Evolutionary conservation across 2,797 vertebrate species (phyloP).

Genomic region (Enteromius paludinosus): DNA sequence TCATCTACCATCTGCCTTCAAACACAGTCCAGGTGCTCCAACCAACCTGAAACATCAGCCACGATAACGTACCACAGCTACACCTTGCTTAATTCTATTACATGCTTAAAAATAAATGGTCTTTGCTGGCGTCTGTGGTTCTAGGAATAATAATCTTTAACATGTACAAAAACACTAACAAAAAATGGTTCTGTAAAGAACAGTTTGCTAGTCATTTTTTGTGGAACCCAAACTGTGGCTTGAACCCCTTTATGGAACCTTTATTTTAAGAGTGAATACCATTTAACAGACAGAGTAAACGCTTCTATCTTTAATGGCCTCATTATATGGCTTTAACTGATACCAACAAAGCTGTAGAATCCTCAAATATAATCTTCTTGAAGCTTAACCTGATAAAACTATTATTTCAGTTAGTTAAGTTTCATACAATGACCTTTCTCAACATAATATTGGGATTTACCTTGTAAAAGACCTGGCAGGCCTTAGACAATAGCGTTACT

Average conservation of each 20-base stretch:
- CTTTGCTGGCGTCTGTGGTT: neutral
- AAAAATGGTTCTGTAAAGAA: neutral
- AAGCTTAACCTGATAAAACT: constrained; percentile 24
- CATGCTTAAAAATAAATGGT: neutral
- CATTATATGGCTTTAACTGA: neutral
- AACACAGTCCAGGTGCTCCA: constrained; percentile 48
- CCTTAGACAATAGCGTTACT: constrained; percentile 65
- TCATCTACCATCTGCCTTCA: constrained; percentile 60
- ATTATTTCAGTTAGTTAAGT: constrained; percentile 64
- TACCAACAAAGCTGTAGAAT: neutral
- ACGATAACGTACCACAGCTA: constrained; percentile 36
- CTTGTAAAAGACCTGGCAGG: constrained; percentile 7
- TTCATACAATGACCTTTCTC: constrained; percentile 37
- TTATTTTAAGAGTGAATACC: neutral
- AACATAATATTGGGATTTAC: constrained; percentile 17
- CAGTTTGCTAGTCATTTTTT: neutral
- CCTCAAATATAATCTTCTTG: neutral
- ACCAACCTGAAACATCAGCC: constrained; percentile 42
- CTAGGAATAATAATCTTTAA: neutral
- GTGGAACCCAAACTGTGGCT: neutral
- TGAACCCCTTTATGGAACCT: neutral
- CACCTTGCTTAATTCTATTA: constrained; percentile 9
- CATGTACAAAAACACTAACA: neutral
- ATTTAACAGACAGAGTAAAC: constrained; percentile 6
- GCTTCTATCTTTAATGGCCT: constrained; percentile 11